Base-by-base conservation (phyloP, 2,888 invertebrate species). In the Drosophila anomalipes region DNA sequence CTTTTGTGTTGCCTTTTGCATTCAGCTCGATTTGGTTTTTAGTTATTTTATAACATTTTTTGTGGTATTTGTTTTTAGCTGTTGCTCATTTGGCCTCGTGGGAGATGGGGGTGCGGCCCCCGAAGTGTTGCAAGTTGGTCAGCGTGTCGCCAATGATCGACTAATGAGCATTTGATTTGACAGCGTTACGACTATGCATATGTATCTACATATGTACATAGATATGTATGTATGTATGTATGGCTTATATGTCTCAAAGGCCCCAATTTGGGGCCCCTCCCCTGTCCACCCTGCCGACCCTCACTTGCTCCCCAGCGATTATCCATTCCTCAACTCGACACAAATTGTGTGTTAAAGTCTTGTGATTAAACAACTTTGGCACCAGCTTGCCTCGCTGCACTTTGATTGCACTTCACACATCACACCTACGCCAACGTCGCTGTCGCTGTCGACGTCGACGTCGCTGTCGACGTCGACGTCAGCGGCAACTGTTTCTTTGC, bases 131-230 rank as follows among this genome's bases (percentile, higher is more conserved):
- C 84, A 90, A 86, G 89, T 83, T 71, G 90, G 89, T 61, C 80
- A 86, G 73, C 73, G 60, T 81, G 57, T 61, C 67, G 61, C 58
- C 60, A 39, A 41, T 73, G 57, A 64, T 77, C 63, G 84, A 74
- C 89, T 90, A 90, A 86, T 86, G 91, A 86, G 89, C 87, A 88
- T 90, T 85, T 90, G 88, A 90, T 85, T 90, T 75, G 89, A 75
- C 78, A 72, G 82, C 68, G 30, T 37, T 49, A 33, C 71, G 33
- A 30, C 14, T 22, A 12, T 37, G 30, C 12, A 30, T 1, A 35
- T 7, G 4, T 22, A n/a, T 35, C 6, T 4, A n/a, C 1, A 35
- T 7, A 22, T 10, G 16, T 30, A 14, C n/a, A 2, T 28, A 12
- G 2, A 16, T 54, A 10, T 12, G 10, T 35, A 14, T 7, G 6